Base-by-base conservation (phyloP, 2,888 invertebrate species). In the Gymnocheta viridis region DNA sequence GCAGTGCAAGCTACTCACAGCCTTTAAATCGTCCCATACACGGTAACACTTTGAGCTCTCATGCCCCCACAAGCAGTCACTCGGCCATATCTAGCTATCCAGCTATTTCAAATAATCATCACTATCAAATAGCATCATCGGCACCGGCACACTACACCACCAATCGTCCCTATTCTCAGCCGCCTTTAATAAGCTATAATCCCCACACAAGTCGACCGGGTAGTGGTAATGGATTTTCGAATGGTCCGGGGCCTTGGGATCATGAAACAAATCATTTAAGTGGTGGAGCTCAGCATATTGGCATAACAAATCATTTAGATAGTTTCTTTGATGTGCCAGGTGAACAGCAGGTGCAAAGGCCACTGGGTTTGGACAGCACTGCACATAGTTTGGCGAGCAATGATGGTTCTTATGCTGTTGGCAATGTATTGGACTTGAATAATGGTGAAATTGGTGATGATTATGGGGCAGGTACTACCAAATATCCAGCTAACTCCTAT, bases 241-340 rank as follows among this genome's bases (percentile, higher is more conserved):
- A 67, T 69, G 77, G 19, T 22, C 51, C 81, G 0, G 72, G 62
- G 0, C 17, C 67, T 10, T 92, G 92, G 92, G 92, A 92, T 29
- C 91, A 91, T 41, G 91, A 92, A 67, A 86, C 89, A 2, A 91
- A 90, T 80, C 88, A 89, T 58, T 86, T 91, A 58, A 32, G 4
- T n/a, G 86, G 87, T 64, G 82, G 86, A 5, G 62, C 58, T 3
- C 38, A 83, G 35, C 85, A 88, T 69, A 86, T 85, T 24, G 90
- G 92, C 35, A 89, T 92, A 10, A 92, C 92, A 22, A 91, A 92
- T 88, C 91, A 92, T 83, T 86, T 92, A 87, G 92, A 92, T 51
- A 91, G 87, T 84, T 91, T 91, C 86, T 91, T 91, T 83, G 91
- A 91, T 86, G 89, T 88, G 67, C 49, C 67, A 1, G 41, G 72